Base-by-base conservation (phyloP, 2,797 vertebrate genomes). In the Tenualosa thibaudeaui region DNA sequence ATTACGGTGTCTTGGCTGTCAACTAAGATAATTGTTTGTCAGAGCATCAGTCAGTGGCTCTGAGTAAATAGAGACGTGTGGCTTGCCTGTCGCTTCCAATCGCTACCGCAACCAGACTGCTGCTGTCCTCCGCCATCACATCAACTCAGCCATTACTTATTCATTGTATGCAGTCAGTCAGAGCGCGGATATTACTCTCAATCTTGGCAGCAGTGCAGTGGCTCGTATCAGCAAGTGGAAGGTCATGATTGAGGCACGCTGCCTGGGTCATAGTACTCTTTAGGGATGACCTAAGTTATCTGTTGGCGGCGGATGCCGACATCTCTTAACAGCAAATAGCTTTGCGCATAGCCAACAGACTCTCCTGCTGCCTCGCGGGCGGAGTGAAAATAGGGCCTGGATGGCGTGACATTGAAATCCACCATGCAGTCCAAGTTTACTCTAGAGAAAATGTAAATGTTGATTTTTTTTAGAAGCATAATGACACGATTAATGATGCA, bases 1-100 rank as follows among this genome's bases (percentile, higher is more conserved):
- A 95, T 96, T 94, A 94, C 92, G 93, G 90, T 94, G 93, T 94
- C 94, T 93, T 92, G 93, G 94, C 91, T 94, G 91, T 94, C 92
- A 92, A 90, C 86, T 84, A 91, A 91, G 93, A 94, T 96, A 95
- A 96, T 96, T 95, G 95, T 95, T 95, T 95, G 94, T 94, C 93
- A 92, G 89, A 89, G 87, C 93, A 92, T 94, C 94, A 93, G 91
- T 92, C 92, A 92, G 82, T 89, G 89, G 78, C 81, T 86, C 85
- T 46, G 86, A 87, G 88, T 93, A 91, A 92, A 91, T 82, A 89
- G 89, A 92, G 91, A 92, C 89, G 85, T 86, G 83, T 60, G 71
- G 84, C 78, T 84, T 85, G 60, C 91, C 89, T 92, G 91, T 92
- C 91, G 92, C 89, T 54, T 82, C 89, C 89, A 93, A 93, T 90